Evolutionary conservation across 37 sponge, comb jelly and placozoan species (phyloP), one percentile per base, ranked within the genome.

Genomic region (Geodia barretti): DNA sequence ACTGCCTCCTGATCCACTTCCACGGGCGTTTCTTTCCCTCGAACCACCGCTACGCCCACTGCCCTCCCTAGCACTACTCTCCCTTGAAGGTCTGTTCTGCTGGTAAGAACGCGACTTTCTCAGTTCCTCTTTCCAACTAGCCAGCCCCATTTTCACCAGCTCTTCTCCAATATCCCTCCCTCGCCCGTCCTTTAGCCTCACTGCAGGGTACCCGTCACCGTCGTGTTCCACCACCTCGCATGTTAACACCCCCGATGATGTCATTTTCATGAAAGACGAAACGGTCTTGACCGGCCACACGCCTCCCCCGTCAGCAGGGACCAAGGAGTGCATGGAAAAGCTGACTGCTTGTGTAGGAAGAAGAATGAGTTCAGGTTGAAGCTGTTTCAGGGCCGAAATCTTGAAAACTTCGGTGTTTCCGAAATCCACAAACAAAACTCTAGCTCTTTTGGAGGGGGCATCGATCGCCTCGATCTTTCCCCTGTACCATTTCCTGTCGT

Each of bases 371-470:
- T 84, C 78, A 0, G 39, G 36, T 2, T 38, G 66, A 32, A 94
- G 78, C 0, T 43, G 29, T 11, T 36, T 63, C 39, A 93, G 26
- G 7, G 64, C 70, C 29, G 78, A 25, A 20, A 63, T 39, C 11
- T 83, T 25, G 0, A 83, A 70, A 28, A 9, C 30, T 60, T 86
- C 94, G 24, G 25, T 60, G 75, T 93, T 93, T 20, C 94, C 94
- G 80, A 64, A 93, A 61, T 93, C 94, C 67, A 93, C 87, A 78
- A 75, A 93, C 0, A 82, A 61, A 9, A 93, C 87, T 32, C 66
- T 36, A 35, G 82, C 90, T 33, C 34, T 60, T 31, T 39, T 36
- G 5, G 58, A 25, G 5, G 61, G 1, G 36, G 17, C 4, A 30
- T 84, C 39, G 3, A 83, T 42, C 25, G 63, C 70, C 35, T 83